Evolutionary conservation across 2,888 invertebrate genomes (phyloP).

Genomic region (Cephus sareptanus): DNA sequence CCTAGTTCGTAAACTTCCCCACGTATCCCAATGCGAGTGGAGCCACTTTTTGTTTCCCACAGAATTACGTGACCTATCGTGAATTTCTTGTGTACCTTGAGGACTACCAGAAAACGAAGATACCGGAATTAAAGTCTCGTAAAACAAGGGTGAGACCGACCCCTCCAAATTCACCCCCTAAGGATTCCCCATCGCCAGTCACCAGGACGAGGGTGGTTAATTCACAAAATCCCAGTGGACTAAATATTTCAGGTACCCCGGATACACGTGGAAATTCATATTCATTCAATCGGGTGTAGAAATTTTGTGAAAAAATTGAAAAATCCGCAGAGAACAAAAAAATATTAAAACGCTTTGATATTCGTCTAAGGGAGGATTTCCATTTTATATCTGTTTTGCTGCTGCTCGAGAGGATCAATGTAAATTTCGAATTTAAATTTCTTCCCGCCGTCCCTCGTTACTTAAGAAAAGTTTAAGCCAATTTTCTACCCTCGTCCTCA

Average conservation of each 20-base stretch:
- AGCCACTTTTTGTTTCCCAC: constrained; percentile 22
- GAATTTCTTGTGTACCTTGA: constrained; percentile 77
- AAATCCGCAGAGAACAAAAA: not conserved
- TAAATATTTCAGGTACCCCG: not conserved
- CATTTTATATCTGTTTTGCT: not conserved
- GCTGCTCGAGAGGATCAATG: not conserved
- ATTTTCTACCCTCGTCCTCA: not conserved
- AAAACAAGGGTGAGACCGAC: constrained; percentile 46
- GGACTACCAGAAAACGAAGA: constrained; percentile 69
- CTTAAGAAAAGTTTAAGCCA: not conserved
- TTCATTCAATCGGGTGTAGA: not conserved
- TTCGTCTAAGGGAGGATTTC: not conserved
- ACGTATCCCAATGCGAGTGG: not conserved
- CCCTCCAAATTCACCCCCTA: constrained; percentile 40
- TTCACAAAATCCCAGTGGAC: constrained; percentile 17
- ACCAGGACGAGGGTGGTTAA: constrained; percentile 22
- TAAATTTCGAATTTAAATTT: constrained; percentile 2
- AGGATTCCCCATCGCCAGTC: constrained; percentile 28
- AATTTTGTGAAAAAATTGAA: not conserved
- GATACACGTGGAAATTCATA: constrained; percentile 26
- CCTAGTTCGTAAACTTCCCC: not conserved
- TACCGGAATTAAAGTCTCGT: constrained; percentile 63
- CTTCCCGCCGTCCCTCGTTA: not conserved
- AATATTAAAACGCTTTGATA: not conserved
- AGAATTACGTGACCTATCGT: constrained; percentile 78